These are phyloP conservation scores for Schizothorax lantsangensis DNA, from an alignment of 2,797 vertebrate species.

Conservation along the genomic window DNA sequence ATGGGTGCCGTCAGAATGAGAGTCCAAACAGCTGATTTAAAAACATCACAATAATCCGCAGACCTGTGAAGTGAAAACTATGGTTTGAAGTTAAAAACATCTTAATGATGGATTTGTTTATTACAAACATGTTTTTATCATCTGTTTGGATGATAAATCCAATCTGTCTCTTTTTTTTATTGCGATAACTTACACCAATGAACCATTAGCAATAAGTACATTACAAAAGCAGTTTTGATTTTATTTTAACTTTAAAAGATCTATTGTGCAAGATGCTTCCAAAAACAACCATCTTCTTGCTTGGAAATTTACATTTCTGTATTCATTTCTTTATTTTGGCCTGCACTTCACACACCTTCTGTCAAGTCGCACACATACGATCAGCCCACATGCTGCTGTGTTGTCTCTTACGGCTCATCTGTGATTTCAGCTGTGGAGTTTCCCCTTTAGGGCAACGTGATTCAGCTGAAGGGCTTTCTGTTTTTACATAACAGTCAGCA, in stretches of 20 bases:
- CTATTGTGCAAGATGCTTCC: background rate
- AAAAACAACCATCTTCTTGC: background rate
- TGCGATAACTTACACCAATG: background rate
- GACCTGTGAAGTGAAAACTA: background rate
- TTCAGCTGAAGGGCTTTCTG: background rate
- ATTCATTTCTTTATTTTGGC: background rate
- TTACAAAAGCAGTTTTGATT: background rate
- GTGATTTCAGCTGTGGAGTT: constrained; percentile 3
- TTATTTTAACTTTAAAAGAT: background rate
- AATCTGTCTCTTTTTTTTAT: background rate
- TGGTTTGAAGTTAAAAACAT: background rate
- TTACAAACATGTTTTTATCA: background rate
- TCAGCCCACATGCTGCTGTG: background rate
- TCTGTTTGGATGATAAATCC: too few relatives aligned
- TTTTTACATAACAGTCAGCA: constrained; percentile 10
- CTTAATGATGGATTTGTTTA: background rate
- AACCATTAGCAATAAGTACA: background rate
- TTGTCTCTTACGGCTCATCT: constrained; percentile 8
- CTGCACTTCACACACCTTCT: background rate
- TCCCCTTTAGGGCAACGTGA: constrained; percentile 17
- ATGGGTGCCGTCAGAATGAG: background rate
- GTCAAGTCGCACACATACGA: background rate
- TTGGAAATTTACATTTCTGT: background rate
- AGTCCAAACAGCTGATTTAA: background rate
- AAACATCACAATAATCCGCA: background rate